phyloP scores from a whole-genome alignment of 2,888 invertebrate genomes.

The Acrobasis consociella region DNA sequence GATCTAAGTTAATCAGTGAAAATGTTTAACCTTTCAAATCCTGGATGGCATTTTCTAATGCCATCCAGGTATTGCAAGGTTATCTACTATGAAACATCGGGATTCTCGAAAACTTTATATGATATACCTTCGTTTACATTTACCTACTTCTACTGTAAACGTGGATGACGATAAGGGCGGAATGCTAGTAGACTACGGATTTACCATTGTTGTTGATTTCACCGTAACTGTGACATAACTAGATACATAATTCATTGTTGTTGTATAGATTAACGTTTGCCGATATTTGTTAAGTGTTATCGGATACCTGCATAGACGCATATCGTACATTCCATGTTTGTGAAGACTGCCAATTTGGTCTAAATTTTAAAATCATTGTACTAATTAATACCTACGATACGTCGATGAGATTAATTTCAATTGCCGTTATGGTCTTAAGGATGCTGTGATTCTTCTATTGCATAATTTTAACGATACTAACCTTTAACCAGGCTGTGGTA shows the following conservation, averaged over 20 bases:
- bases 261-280: conserved; percentile 77
- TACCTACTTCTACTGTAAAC: not conserved
- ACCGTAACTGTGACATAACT: conserved; percentile 59
- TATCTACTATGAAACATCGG: no score
- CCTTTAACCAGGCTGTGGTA: no score
- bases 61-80: no score
- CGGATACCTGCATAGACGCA: conserved; percentile 81
- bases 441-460: conserved; percentile 83
- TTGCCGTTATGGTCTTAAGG: conserved; percentile 80
- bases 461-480: conserved; percentile 74
- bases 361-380: conserved; percentile 81
- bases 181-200: conserved; percentile 31
- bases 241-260: conserved; percentile 71
- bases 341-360: conserved; percentile 83
- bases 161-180: conserved; percentile 22
- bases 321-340: conserved; percentile 83
- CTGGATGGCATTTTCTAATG: no score
- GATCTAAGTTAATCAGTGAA: no score
- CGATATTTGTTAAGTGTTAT: conserved; percentile 78
- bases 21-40: no score
- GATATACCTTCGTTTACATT: no score
- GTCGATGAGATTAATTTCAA: conserved; percentile 79
- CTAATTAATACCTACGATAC: conserved; percentile 76
- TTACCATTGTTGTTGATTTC: conserved; percentile 66
- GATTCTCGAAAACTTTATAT: no score